phyloP scores from a whole-genome alignment of 2,797 vertebrate genomes.

The Cuculus canorus region DNA sequence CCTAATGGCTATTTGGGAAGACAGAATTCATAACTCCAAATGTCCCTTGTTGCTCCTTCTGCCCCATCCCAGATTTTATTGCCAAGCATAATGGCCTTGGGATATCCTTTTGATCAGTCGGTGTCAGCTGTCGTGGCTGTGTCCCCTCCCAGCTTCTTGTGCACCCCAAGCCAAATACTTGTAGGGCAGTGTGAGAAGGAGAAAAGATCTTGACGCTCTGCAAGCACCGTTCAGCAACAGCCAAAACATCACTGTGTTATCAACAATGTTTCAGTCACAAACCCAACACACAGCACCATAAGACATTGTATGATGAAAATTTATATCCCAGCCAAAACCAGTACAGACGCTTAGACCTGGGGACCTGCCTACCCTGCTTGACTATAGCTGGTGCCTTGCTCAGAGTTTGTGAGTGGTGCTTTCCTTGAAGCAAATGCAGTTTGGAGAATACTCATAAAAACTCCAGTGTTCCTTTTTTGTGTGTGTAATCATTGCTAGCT shows the following conservation, averaged over 20 bases:
- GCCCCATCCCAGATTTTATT: neutral
- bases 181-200: neutral
- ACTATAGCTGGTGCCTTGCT: neutral
- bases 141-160: neutral
- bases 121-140: neutral
- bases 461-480: neutral
- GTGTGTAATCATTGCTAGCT: neutral
- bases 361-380: neutral
- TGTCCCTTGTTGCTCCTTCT: fast-evolving
- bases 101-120: neutral
- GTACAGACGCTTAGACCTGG: neutral
- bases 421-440: neutral
- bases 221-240: neutral
- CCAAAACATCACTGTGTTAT: neutral
- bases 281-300: fast-evolving
- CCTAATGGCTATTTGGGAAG: fast-evolving
- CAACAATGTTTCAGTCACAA: neutral
- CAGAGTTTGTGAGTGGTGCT: neutral
- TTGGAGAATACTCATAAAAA: neutral
- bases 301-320: neutral
- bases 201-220: neutral
- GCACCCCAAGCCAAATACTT: neutral
- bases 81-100: fast-evolving
- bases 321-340: neutral
- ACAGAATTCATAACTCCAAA: neutral